Evolutionary conservation across 2,888 invertebrate genomes (phyloP), one percentile per base, ranked within the genome.

Genomic region (Nephrocerus scutellatus): DNA sequence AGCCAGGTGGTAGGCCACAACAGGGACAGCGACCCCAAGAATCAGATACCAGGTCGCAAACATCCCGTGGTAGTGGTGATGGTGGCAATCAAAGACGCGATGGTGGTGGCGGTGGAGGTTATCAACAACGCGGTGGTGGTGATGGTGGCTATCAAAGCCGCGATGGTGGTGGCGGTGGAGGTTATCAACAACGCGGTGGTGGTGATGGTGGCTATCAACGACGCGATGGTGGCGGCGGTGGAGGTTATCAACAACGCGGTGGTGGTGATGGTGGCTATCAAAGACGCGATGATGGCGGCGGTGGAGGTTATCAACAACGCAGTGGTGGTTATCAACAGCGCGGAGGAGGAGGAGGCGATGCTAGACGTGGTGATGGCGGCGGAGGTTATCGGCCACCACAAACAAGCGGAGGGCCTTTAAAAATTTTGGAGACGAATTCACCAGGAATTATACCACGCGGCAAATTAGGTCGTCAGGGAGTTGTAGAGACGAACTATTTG

Each of bases 401-500:
- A 43, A 13, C 47, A 29, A 7, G 13, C 6, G 8, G 13, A 5
- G n/a, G 43, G 3, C 13, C 26, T 10, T 38, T 31, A 12, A 15
- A 5, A 1, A 32, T 14, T 20, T 43, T 46, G 6, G 41, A 45
- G 8, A 30, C 22, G n/a, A 16, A 5, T 30, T 30, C 30, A 19
- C 5, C 15, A 29, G 40, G 41, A 13, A 47, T 43, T 7, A 51
- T 64, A 8, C 43, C 43, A n/a, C 57, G 59, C 8, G 66, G 68
- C 4, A 61, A 51, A 1, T 23, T 48, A n/a, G 74, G 78, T 1
- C 62, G 64, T 5, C 48, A 33, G 4, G 66, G 77, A 0, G 56
- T 34, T 20, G 68, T 82, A 0, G 60, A 74, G 21, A 75, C 79
- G 0, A 87, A 87, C 55, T 82, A 84, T 62, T 62, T 86, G 33